Evolutionary conservation across 2,113 vertebrate species (phyloP).

Genomic region (Ranitomeya variabilis): DNA sequence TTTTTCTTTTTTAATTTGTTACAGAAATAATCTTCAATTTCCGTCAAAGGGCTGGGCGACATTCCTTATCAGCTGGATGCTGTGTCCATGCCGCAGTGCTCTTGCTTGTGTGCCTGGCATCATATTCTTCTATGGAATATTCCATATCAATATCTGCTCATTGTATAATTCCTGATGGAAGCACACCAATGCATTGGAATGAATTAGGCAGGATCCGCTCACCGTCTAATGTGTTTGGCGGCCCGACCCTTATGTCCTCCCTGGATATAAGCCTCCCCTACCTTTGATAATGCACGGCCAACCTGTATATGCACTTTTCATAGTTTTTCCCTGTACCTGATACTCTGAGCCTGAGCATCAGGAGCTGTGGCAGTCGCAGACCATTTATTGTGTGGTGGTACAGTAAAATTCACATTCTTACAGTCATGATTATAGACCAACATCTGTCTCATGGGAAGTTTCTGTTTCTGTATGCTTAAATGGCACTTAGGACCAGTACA

Average conservation of each 20-base stretch:
- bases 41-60: neutral
- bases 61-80: constrained; percentile 11
- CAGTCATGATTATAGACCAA: too few relatives aligned
- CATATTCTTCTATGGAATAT: neutral
- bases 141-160: constrained; percentile 3
- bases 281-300: too few relatives aligned
- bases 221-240: too few relatives aligned
- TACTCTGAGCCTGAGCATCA: too few relatives aligned
- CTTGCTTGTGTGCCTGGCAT: neutral
- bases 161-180: neutral
- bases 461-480: neutral
- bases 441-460: neutral
- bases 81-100: constrained; percentile 2
- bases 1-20: constrained; percentile 45
- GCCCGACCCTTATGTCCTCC: too few relatives aligned
- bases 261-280: too few relatives aligned
- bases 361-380: too few relatives aligned
- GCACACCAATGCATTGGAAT: too few relatives aligned
- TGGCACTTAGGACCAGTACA: neutral
- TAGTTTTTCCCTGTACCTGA: too few relatives aligned
- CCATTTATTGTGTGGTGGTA: neutral
- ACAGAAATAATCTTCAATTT: accelerated
- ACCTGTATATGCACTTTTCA: too few relatives aligned
- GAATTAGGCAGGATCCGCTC: too few relatives aligned
- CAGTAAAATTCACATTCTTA: neutral